Percentiles rank a stretch among this genome's conserved stretches.
Evolutionary conservation across 1,140 invertebrate genomes (phyloP).

Genomic region (Euura saliciscinereae): DNA sequence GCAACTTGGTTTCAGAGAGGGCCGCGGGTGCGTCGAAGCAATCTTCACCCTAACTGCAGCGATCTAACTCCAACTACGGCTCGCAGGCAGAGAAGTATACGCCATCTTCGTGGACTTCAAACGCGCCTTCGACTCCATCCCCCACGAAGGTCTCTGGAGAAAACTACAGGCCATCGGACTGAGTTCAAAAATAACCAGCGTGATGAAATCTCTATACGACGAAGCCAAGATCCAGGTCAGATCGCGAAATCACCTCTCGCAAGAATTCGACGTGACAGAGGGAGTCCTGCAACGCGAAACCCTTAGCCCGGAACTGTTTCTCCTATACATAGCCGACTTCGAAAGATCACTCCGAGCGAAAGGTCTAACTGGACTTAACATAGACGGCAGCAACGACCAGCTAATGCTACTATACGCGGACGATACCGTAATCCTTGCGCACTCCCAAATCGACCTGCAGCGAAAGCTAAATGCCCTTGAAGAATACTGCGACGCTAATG

Average conservation of each 20-base stretch:
- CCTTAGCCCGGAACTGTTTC: conserved; percentile 23
- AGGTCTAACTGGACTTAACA: too few species aligned
- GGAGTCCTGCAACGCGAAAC: background rate
- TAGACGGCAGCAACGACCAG: background rate
- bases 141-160: conserved; percentile 28
- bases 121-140: conserved; percentile 28
- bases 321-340: background rate
- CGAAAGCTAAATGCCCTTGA: conserved; percentile 16
- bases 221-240: conserved; percentile 9
- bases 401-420: conserved; percentile 3
- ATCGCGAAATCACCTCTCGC: background rate
- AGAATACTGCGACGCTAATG: conserved; percentile 19
- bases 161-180: conserved; percentile 28
- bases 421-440: conserved; percentile 22
- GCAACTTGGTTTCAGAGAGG: conserved; percentile 27
- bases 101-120: conserved; percentile 33
- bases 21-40: conserved; percentile 21
- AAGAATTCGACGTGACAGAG: conserved; percentile 18
- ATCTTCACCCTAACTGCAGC: conserved; percentile 24
- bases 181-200: conserved; percentile 27
- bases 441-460: conserved; percentile 19
- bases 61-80: conserved; percentile 19
- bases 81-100: conserved; percentile 25
- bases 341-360: too few species aligned
- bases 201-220: conserved; percentile 29